Percentiles rank a stretch among this genome's conserved stretches.
These are phyloP conservation scores for Cylas formicarius DNA, from an alignment of 1,140 invertebrate genomes.

Conservation along the genomic window DNA sequence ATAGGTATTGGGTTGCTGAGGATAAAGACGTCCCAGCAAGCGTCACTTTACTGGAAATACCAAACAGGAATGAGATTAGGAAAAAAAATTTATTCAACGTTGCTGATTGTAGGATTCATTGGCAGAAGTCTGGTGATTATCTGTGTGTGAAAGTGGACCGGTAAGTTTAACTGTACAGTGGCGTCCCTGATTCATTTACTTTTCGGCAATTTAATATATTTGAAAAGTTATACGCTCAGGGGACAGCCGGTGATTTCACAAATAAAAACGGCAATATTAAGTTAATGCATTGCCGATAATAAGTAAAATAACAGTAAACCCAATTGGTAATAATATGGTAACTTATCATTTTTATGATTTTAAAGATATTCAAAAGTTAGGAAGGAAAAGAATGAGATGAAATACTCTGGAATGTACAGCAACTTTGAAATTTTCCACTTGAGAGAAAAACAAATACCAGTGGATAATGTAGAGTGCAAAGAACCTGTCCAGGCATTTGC, in stretches of 20 bases:
- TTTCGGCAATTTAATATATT: background rate
- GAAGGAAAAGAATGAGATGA: conserved; percentile 82
- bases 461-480: conserved; percentile 93
- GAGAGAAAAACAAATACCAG: conserved; percentile 95
- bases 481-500: conserved; percentile 92
- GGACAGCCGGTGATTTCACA: background rate
- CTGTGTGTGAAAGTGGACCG: conserved; percentile 97
- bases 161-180: conserved; percentile 3
- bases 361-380: conserved; percentile 82
- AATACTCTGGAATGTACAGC: conserved; percentile 96
- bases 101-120: conserved; percentile 96
- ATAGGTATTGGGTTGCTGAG: conserved; percentile 99
- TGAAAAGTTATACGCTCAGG: background rate
- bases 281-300: no score
- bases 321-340: background rate
- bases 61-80: conserved; percentile 83
- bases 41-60: conserved; percentile 77
- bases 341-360: conserved; percentile 4
- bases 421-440: conserved; percentile 99
- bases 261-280: background rate
- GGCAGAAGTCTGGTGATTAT: conserved; percentile 98
- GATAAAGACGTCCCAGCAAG: conserved; percentile 85
- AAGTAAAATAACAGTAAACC: background rate
- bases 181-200: background rate
- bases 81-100: conserved; percentile 98